Evolutionary conservation across 2,113 vertebrate species (phyloP).

Genomic region (Dunckerocampus dactyliophorus): DNA sequence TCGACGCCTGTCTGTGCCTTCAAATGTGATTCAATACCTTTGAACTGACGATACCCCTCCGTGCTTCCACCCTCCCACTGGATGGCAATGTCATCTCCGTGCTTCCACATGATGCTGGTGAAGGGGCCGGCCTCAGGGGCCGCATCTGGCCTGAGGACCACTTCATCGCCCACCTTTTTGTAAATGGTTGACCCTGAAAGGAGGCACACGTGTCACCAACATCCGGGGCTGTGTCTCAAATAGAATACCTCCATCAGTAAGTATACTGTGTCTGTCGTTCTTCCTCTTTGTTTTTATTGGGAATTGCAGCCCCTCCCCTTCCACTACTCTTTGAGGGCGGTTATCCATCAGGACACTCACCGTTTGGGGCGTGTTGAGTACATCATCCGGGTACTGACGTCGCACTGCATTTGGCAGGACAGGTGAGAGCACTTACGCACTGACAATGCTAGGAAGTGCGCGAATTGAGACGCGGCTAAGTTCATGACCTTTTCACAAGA

Average conservation of each 20-base stretch:
- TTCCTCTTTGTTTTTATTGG: no score
- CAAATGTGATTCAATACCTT: slow-evolving; percentile 10
- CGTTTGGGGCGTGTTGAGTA: no score
- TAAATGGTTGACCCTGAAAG: neutral
- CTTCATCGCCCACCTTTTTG: slow-evolving; percentile 5
- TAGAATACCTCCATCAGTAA: no score
- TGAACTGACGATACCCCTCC: fast-evolving
- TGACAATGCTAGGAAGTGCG: neutral
- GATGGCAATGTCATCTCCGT: neutral
- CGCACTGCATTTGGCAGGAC: neutral
- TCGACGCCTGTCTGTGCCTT: neutral
- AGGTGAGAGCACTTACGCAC: neutral
- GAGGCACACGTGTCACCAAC: neutral
- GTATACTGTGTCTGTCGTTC: no score
- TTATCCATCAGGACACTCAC: no score
- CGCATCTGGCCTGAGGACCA: slow-evolving; percentile 6
- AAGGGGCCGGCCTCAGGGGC: fast-evolving
- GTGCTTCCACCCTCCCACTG: fast-evolving
- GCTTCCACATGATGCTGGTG: slow-evolving; percentile 9
- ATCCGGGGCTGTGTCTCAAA: no score
- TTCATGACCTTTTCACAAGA: neutral
- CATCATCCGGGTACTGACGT: no score
- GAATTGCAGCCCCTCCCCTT: no score
- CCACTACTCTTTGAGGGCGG: no score
- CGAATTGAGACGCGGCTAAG: neutral